Base-by-base conservation (phyloP, 2,113 vertebrate genomes). In the Willisornis vidua region DNA sequence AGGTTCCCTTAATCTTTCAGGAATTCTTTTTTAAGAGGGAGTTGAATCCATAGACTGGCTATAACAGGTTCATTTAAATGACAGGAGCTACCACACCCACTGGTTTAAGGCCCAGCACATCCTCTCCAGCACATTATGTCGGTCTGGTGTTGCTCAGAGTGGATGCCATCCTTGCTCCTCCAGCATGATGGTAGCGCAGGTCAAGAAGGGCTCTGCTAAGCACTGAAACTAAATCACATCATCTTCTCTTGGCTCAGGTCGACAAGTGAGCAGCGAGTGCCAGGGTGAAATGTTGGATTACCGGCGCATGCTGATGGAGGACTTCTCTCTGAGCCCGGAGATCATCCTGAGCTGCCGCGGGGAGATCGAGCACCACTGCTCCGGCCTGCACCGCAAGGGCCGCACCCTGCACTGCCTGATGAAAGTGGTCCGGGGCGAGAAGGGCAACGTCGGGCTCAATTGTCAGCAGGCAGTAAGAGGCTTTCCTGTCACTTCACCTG, bases 271-370 rank as follows among this genome's bases (percentile, higher is more conserved):
- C 85, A 99, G 99, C 0, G 99, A 99, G 96, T 99, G 99, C 96
- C 99, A 99, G 97, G 99, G 99, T 0, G 99, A 99, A 91, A 99
- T 99, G 99, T 68, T 99, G 95, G 99, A 99, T 96, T 99, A 99
- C 97, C 97, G 99, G 33, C 98, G 99, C 90, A 99, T 99, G 99
- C 97, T 99, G 85, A 99, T 99, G 99, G 99, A 99, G 85, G 99
- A 99, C 96, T 99, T 99, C 95, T 99, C 99, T 0, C 96, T 99
- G 94, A 99, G 99, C 94, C 99, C 99, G 0, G 99, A 99, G 93
- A 99, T 99, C 85, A 99, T 99, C 96, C 98, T 99, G 31, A 99
- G 99, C 95, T 99, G 99, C 96, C 98, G 99, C 2, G 98, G 98
- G 1, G 99, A 99, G 97, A 99, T 99, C 5, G 99, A 99, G 48